Conservation (phyloP, 1,140 invertebrate genomes). For the Radopholus similis region DNA sequence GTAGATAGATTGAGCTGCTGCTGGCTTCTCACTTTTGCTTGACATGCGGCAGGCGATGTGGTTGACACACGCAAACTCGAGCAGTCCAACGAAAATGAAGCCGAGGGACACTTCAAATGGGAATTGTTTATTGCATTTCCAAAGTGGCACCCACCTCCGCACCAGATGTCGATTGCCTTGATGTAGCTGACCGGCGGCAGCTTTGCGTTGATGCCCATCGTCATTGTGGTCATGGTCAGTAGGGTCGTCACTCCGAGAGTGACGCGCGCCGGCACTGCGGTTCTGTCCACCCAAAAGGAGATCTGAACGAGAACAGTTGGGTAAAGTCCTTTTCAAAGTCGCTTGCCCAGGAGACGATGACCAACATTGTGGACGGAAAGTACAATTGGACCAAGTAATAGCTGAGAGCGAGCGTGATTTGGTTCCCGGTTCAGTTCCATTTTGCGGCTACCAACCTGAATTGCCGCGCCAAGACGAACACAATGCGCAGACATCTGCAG, state of each 20-base stretch:
- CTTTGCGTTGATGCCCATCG: conserved; percentile 89
- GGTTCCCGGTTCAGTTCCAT: background rate
- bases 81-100: no score
- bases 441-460: conserved; percentile 68
- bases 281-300: conserved; percentile 63
- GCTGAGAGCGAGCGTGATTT: no score
- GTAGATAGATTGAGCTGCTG: no score
- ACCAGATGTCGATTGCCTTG: conserved; percentile 66
- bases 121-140: no score
- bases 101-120: no score
- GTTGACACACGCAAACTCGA: no score
- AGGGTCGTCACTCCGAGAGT: conserved; percentile 67
- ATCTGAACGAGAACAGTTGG: conserved; percentile 49
- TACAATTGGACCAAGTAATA: conserved; percentile 85
- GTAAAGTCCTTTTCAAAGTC: background rate
- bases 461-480: conserved; percentile 87
- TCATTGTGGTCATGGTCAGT: conserved; percentile 78
- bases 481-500: conserved; percentile 76
- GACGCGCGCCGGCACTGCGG: conserved; percentile 61
- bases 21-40: no score
- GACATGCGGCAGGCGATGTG: no score
- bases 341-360: conserved; percentile 65
- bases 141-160: conserved; percentile 49
- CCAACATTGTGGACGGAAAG: conserved; percentile 62
- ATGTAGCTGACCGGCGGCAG: conserved; percentile 92